phyloP scores from a whole-genome alignment of 1,140 invertebrate genomes.

The Apolygus lucorum region DNA sequence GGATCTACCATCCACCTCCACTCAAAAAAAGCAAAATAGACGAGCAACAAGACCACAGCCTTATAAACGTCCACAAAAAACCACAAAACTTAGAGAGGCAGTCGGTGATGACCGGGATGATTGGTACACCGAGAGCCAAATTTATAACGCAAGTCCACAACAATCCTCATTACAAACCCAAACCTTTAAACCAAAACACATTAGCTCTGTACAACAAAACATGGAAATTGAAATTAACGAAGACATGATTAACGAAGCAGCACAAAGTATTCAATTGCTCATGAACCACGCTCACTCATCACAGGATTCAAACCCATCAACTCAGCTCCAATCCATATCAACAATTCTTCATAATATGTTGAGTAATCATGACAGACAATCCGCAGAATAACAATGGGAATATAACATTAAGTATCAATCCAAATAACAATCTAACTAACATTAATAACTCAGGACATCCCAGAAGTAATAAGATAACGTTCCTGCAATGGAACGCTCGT shows the following conservation, averaged over 20 bases:
- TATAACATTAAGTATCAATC: no score
- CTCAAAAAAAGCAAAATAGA: not conserved
- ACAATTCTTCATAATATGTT: no score
- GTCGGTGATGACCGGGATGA: no score
- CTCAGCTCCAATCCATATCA: no score
- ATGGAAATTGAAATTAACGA: not conserved
- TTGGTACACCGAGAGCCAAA: not conserved
- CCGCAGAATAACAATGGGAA: no score
- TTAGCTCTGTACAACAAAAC: not conserved
- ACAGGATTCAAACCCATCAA: no score
- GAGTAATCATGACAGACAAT: no score
- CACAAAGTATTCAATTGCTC: not conserved
- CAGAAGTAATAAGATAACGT: no score
- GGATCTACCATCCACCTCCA: not conserved
- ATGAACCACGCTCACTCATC: not conserved
- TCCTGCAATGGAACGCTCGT: no score
- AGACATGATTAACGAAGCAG: not conserved
- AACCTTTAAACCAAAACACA: not conserved
- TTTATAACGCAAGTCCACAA: not conserved
- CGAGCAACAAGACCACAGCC: not conserved
- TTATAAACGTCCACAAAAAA: not conserved
- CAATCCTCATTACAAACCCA: not conserved
- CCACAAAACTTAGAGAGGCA: not conserved
- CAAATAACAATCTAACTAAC: no score
- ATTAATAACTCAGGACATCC: no score